A percentile compares a stretch with the other conserved stretches of the same genome.
phyloP scores from a whole-genome alignment of 2,797 vertebrate genomes.

The Synanceia verrucosa region DNA sequence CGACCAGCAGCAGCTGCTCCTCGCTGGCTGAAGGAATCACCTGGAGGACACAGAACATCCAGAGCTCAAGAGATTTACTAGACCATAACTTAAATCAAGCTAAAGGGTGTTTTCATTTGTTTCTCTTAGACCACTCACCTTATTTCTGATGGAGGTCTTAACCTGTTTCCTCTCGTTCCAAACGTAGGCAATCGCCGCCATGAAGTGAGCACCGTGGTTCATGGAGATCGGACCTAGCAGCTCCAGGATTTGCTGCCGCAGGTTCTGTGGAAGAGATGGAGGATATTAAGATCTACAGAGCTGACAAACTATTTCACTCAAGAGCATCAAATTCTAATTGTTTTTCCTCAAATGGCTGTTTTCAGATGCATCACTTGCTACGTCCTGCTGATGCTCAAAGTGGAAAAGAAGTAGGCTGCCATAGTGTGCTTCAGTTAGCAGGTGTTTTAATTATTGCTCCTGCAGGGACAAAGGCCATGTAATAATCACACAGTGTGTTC shows the following conservation, averaged over 20 bases:
- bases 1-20: conserved; percentile 95
- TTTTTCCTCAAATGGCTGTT: neutral
- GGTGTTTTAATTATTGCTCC: neutral
- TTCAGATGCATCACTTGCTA: neutral
- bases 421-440: neutral
- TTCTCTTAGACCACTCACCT: conserved; percentile 77
- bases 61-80: too few species aligned
- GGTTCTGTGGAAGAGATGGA: conserved; percentile 82
- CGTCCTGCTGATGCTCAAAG: neutral
- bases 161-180: conserved; percentile 96
- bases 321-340: neutral
- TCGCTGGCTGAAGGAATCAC: conserved; percentile 94
- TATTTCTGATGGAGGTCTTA: conserved; percentile 88
- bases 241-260: conserved; percentile 97
- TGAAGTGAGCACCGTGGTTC: conserved; percentile 98
- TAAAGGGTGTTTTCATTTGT: neutral
- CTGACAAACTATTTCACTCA: neutral
- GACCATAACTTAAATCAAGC: too few species aligned
- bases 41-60: conserved; percentile 79
- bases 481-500: neutral
- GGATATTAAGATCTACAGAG: neutral
- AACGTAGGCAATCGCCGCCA: conserved; percentile 99
- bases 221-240: conserved; percentile 97
- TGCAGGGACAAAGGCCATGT: neutral
- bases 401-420: neutral